Evolutionary conservation across 2,113 vertebrate genomes (phyloP).

Genomic region (Dolichotis patagonum): DNA sequence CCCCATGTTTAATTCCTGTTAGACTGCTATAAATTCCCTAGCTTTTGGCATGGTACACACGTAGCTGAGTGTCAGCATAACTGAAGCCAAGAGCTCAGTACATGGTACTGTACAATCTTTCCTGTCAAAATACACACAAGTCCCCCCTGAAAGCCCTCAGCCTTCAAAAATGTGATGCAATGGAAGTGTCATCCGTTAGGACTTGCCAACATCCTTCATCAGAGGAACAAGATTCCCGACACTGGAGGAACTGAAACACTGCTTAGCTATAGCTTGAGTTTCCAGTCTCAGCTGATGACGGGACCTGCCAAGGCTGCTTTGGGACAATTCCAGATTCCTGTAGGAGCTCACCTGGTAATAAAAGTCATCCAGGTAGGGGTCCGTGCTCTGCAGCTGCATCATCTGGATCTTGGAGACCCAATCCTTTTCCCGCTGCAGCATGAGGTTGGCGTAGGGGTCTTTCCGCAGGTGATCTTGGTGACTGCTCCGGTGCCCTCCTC

Average conservation of each 20-base stretch:
- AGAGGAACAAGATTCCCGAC: background rate
- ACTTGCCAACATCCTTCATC: background rate
- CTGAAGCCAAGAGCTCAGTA: background rate
- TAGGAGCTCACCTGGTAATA: conserved; percentile 92
- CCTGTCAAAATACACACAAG: background rate
- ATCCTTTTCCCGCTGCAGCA: conserved; percentile 97
- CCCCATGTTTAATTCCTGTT: background rate
- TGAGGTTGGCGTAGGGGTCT: conserved; percentile 97
- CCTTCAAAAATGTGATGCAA: background rate
- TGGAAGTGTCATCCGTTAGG: background rate
- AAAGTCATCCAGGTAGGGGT: conserved; percentile 97
- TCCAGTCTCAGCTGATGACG: background rate
- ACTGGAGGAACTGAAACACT: background rate
- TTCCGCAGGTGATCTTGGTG: conserved; percentile 90
- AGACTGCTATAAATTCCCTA: background rate
- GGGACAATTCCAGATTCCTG: background rate
- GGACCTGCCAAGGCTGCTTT: background rate
- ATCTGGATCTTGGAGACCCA: conserved; percentile 99
- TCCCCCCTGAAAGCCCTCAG: background rate
- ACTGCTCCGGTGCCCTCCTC: conserved; percentile 86
- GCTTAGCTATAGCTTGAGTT: background rate
- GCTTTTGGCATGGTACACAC: background rate
- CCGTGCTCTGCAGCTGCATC: conserved; percentile 99
- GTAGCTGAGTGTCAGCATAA: background rate
- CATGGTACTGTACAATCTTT: background rate